These are phyloP conservation scores for Ceuthmochares aereus DNA, from an alignment of 2,113 vertebrate species.

Conservation along the genomic window DNA sequence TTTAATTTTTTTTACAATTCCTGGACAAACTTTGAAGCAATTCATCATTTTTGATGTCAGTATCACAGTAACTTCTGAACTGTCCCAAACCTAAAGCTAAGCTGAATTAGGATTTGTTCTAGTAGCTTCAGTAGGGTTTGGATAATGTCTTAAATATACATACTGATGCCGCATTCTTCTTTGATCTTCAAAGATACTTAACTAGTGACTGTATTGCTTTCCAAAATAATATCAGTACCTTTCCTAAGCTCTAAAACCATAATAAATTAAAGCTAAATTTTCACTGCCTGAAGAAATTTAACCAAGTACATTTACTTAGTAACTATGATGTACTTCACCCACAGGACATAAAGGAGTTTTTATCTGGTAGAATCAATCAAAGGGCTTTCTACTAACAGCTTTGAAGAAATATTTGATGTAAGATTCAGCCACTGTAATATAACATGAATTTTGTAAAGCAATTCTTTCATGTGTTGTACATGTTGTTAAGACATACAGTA, in stretches of 20 bases:
- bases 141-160: slow-evolving; percentile 28
- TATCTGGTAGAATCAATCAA: background rate
- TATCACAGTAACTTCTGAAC: background rate
- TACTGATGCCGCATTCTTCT: background rate
- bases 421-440: background rate
- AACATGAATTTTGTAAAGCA: background rate
- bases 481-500: background rate
- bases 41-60: background rate
- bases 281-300: background rate
- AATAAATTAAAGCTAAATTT: background rate
- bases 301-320: background rate
- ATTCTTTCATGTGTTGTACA: background rate
- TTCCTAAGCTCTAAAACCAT: background rate
- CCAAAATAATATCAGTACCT: background rate
- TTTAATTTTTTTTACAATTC: background rate
- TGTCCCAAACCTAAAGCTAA: background rate
- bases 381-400: background rate
- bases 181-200: slow-evolving; percentile 16
- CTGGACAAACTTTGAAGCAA: background rate
- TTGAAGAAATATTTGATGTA: background rate
- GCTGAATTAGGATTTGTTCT: background rate
- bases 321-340: background rate
- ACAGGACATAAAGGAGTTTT: background rate
- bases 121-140: background rate
- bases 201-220: background rate